These are phyloP conservation scores for Eupristina koningsbergeri DNA, from an alignment of 1,140 invertebrate species.

Conservation along the genomic window DNA sequence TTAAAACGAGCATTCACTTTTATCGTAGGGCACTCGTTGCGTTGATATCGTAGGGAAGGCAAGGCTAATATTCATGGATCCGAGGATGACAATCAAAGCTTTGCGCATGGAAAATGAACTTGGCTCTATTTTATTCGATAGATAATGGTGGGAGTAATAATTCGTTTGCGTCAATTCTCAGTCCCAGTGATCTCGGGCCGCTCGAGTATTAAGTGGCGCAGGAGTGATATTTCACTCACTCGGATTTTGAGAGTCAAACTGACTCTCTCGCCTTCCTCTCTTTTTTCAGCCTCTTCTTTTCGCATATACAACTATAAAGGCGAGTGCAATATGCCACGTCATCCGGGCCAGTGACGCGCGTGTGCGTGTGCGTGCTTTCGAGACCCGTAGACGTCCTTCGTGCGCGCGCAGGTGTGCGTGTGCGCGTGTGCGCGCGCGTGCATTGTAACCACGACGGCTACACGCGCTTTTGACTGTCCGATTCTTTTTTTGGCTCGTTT, in stretches of 20 bases:
- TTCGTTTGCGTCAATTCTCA: too few species aligned
- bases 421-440: constrained; percentile 6
- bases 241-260: not conserved
- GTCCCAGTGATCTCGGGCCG: not conserved
- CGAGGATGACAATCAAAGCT: too few species aligned
- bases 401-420: constrained; percentile 31
- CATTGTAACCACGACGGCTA: not conserved
- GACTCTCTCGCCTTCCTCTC: not conserved
- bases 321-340: constrained; percentile 40
- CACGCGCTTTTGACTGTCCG: constrained; percentile 11
- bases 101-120: too few species aligned
- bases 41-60: too few species aligned
- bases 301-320: constrained; percentile 7
- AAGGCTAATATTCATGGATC: too few species aligned
- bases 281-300: constrained; percentile 21
- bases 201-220: not conserved
- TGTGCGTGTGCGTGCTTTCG: not conserved
- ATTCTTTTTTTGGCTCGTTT: constrained; percentile 30
- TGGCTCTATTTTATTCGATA: too few species aligned
- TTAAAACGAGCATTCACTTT: not conserved
- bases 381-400: constrained; percentile 38
- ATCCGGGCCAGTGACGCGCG: constrained; percentile 25
- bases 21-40: too few species aligned
- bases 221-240: not conserved
- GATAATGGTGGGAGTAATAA: too few species aligned